Percentiles rank a stretch among this genome's conserved stretches.
Evolutionary conservation across 2,797 vertebrate genomes (phyloP).

Genomic region (Pogonophryne albipinna): DNA sequence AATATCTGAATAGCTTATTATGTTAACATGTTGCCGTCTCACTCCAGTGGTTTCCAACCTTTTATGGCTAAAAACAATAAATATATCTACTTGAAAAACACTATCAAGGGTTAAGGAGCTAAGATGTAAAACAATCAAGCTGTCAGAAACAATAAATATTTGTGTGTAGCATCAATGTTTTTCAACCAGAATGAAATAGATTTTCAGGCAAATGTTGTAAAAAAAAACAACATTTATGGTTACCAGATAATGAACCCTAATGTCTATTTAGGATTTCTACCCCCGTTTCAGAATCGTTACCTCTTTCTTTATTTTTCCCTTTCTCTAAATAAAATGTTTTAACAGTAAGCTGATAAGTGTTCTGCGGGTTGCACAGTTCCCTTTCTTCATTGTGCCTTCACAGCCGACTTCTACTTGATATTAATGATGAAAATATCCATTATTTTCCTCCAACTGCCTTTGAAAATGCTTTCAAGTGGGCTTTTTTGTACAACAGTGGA

Average conservation of each 20-base stretch:
- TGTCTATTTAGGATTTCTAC: no score
- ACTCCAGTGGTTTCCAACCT: background rate
- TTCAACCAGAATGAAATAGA: no score
- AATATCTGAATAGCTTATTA: background rate
- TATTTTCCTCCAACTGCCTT: background rate
- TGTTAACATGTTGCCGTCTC: background rate
- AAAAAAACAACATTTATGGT: no score
- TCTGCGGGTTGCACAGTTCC: background rate
- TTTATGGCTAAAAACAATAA: background rate
- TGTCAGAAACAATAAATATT: background rate
- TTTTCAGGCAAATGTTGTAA: no score
- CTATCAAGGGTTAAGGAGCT: background rate
- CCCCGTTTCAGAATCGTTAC: no score
- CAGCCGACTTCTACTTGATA: background rate
- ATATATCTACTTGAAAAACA: background rate
- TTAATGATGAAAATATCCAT: background rate
- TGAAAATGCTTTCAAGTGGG: background rate
- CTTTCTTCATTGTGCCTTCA: background rate
- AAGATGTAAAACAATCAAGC: background rate
- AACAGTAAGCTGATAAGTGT: no score
- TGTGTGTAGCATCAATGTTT: background rate
- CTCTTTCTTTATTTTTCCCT: no score
- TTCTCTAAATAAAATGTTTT: no score
- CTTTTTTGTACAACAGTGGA: background rate
- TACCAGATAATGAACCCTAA: no score